Evolutionary conservation across 2,113 vertebrate genomes (phyloP), one percentile per base, ranked within the genome.

Genomic region (Cyanistes caeruleus): DNA sequence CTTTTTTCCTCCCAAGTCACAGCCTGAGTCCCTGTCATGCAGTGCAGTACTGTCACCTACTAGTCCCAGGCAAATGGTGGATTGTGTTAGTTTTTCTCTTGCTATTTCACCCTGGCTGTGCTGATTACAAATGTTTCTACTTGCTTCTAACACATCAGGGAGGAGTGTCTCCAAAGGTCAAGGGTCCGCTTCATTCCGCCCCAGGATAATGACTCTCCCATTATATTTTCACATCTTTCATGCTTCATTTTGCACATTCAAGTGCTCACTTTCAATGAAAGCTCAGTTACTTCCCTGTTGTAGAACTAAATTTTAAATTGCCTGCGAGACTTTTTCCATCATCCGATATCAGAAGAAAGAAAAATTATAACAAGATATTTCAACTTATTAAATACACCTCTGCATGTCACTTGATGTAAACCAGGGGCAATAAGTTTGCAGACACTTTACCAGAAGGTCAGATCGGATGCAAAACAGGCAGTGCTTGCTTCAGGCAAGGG

Each of bases 131-230:
- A 49, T 35, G 48, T 11, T 41, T 30, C 25, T 60, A 39, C 11
- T 41, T 6, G 11, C 46, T 87, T 73, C 35, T 35, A 68, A 60
- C 13, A 15, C 0, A 0, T 7, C 76, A 23, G 5, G 11, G 14
- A 48, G 23, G 8, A 55, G 8, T 0, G 0, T 58, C 7, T 73
- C 59, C 31, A 15, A 28, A 3, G n/a, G 37, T 86, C 37, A 69
- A 16, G 6, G 22, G 13, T 80, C 87, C 52, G 15, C 49, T 70
- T 80, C 3, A 1, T 80, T 59, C 23, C 30, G 21, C 33, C 5
- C 6, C 5, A 44, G 24, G 33, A 31, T 51, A 79, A 37, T 62
- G 48, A 12, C 25, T 58, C 0, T 0, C 10, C 30, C 8, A 8
- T 23, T 74, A 43, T 1, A 2, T 90, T 86, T 80, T 85, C 67